Percentiles rank a stretch among this genome's conserved stretches.
Conservation (phyloP, 2,888 invertebrate species). For the Cataglyphis albicans region DNA sequence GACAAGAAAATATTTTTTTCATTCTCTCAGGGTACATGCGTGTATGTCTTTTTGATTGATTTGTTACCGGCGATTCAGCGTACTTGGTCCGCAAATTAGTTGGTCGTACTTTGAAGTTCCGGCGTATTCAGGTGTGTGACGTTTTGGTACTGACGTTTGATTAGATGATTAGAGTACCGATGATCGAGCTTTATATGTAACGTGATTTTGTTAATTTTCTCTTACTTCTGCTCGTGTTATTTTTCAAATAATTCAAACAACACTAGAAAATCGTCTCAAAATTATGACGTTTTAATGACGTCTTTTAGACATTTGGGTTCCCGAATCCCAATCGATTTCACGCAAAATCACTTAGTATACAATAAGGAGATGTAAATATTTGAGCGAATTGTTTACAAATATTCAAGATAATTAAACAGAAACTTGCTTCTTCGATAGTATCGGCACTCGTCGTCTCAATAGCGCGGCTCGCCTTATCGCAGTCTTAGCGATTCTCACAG, state of each 20-base stretch:
- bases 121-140: conserved; percentile 57
- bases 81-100: conserved; percentile 76
- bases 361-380: background rate
- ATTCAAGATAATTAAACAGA: background rate
- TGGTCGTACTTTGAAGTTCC: conserved; percentile 76
- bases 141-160: conserved; percentile 70
- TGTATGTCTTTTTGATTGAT: conserved; percentile 50
- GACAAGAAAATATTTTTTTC: conserved; percentile 8
- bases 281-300: background rate
- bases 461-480: background rate
- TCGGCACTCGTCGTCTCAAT: conserved; percentile 41
- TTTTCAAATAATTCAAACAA: conserved; percentile 1
- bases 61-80: conserved; percentile 73
- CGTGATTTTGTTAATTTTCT: conserved; percentile 12
- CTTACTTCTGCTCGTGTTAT: background rate
- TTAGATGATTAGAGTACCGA: conserved; percentile 69
- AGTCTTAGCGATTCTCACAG: conserved; percentile 29
- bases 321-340: background rate
- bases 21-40: background rate
- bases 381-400: background rate
- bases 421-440: conserved; percentile 15
- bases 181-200: conserved; percentile 36
- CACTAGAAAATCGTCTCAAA: background rate
- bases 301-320: background rate
- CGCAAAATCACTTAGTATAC: background rate